Base-by-base conservation (phyloP, 2,797 vertebrate species). In the Etheostoma perlongum region DNA sequence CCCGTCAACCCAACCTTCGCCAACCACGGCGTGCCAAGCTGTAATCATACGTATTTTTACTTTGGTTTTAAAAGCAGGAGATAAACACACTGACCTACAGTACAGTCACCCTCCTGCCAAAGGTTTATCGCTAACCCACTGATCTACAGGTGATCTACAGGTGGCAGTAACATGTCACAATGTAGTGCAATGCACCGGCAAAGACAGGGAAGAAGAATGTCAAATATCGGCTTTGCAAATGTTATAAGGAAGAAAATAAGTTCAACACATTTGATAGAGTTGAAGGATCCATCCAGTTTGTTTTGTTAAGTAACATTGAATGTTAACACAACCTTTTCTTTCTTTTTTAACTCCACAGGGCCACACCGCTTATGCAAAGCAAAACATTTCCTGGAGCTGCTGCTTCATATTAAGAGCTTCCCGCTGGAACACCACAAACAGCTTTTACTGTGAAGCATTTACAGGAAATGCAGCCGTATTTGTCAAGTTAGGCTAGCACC, bases 391-490 rank as follows among this genome's bases (percentile, higher is more conserved):
- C 21, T 55, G 42, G 2, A 12, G 65, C 16, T 64, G 25, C 53
- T 55, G 52, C 44, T 62, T 69, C 52, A 60, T 23, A 55, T 19
- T 46, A 40, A n/a, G 14, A 55, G 46, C 15, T 42, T 77, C 27
- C 16, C 25, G 44, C 21, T 25, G 10, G 19, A 54, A 59, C 81
- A 54, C 36, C 63, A 57, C 61, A 74, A 47, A 79, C 59, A 19
- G 21, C 42, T 77, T 52, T 55, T 66, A 77, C 52, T 68, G 16
- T 69, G 33, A 73, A 55, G 21, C 55, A 69, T 12, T 27, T 18
- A 59, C 8, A 74, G 71, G 36, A 75, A 84, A 64, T 61, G 18
- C 58, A 68, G 36, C 7, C 19, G 19, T 44, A 55, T 73, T 42
- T 66, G 3, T 19, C 7, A 64, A 44, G 36, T 36, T 11, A 60